A percentile compares a stretch with the other conserved stretches of the same genome.
phyloP scores from a whole-genome alignment of 2,797 vertebrate genomes.

The Scarus forsteni region DNA sequence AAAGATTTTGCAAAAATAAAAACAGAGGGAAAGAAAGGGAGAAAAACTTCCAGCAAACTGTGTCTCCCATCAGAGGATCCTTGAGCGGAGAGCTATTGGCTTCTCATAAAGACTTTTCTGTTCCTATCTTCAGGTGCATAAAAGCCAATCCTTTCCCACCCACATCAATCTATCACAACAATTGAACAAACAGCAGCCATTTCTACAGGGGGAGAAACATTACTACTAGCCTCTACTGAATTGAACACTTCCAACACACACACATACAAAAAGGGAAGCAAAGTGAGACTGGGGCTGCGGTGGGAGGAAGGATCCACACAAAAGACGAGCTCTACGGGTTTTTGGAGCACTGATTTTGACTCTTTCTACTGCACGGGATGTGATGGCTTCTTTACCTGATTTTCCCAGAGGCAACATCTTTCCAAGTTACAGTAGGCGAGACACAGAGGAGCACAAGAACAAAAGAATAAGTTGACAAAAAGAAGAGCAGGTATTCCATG shows the following conservation, averaged over 20 bases:
- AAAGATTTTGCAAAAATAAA: conserved; percentile 38
- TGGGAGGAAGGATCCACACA: conserved; percentile 56
- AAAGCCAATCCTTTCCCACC: conserved; percentile 72
- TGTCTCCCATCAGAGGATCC: conserved; percentile 62
- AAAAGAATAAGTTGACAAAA: conserved; percentile 73
- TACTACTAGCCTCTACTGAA: conserved; percentile 74
- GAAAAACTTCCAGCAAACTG: conserved; percentile 54
- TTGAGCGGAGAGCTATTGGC: conserved; percentile 66
- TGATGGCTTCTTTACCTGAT: conserved; percentile 83
- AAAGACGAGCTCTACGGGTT: conserved; percentile 59
- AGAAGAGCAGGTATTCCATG: conserved; percentile 69
- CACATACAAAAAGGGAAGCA: conserved; percentile 41
- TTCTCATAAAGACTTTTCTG: conserved; percentile 75
- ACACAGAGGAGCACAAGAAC: conserved; percentile 68
- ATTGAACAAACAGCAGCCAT: conserved; percentile 79
- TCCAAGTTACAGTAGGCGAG: conserved; percentile 62
- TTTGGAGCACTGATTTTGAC: conserved; percentile 70
- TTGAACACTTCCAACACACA: conserved; percentile 57
- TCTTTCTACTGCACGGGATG: conserved; percentile 75
- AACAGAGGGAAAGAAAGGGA: conserved; percentile 12
- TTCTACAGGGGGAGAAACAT: conserved; percentile 75
- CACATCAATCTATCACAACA: conserved; percentile 81
- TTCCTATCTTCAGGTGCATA: conserved; percentile 75
- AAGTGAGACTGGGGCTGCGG: conserved; percentile 51
- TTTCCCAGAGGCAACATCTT: conserved; percentile 79